Conservation (phyloP, 2,888 invertebrate genomes). For the Erebia aethiops region DNA sequence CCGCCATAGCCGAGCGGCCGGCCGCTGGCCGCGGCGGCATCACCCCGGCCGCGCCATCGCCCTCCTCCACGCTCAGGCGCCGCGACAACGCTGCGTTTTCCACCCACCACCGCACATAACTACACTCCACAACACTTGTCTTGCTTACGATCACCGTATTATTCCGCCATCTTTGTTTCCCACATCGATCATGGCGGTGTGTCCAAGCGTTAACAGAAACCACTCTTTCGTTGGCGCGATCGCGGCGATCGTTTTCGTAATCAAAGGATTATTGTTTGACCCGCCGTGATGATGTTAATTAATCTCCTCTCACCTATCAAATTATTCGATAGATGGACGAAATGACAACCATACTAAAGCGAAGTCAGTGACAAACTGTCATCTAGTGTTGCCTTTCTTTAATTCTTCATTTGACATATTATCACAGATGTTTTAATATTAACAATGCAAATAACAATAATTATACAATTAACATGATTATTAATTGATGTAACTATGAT, state of each 20-base stretch:
- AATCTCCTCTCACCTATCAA: constrained; percentile 79
- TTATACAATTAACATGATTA: no score
- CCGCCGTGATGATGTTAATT: constrained; percentile 73
- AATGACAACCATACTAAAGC: constrained; percentile 80
- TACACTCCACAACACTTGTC: constrained; percentile 67
- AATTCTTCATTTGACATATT: constrained; percentile 19
- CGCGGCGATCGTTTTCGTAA: constrained; percentile 55
- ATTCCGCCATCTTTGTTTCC: constrained; percentile 84
- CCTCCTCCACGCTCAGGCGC: constrained; percentile 71
- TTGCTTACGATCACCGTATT: constrained; percentile 80
- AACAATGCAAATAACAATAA: no score
- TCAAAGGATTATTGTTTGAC: constrained; percentile 52
- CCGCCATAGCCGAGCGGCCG: constrained; percentile 80
- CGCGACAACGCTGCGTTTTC: constrained; percentile 76
- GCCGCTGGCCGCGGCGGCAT: constrained; percentile 81
- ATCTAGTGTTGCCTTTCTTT: constrained; percentile 48
- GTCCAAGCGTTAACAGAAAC: constrained; percentile 54
- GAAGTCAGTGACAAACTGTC: constrained; percentile 82
- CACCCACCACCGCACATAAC: constrained; percentile 78
- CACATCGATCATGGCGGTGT: constrained; percentile 82
- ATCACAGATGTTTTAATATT: background rate
- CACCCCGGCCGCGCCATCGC: constrained; percentile 79
- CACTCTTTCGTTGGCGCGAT: constrained; percentile 54
- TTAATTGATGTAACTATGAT: no score
- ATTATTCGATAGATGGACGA: constrained; percentile 72